phyloP scores from a whole-genome alignment of 2,113 vertebrate species.

The Nanorana parkeri region DNA sequence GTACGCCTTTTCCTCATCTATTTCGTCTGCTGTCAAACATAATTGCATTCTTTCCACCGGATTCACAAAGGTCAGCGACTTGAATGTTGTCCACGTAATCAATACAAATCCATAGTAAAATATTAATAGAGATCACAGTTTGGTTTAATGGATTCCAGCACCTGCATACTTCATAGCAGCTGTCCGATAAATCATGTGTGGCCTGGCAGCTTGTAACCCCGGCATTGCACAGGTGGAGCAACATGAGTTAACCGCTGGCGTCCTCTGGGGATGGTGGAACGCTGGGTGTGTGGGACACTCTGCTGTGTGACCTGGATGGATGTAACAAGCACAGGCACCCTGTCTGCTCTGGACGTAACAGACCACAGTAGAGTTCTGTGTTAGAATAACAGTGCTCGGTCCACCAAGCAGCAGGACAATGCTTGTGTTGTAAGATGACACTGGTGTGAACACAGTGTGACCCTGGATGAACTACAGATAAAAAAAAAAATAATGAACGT shows the following conservation, averaged over 20 bases:
- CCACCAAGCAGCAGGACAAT: background rate
- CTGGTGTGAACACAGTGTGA: too few relatives aligned
- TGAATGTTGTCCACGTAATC: background rate
- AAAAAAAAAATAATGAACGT: too few relatives aligned
- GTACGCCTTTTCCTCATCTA: background rate
- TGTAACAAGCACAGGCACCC: too few relatives aligned
- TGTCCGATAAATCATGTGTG: background rate
- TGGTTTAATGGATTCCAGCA: background rate
- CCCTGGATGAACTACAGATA: too few relatives aligned
- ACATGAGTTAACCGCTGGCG: too few relatives aligned
- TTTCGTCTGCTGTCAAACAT: background rate
- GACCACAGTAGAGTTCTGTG: background rate
- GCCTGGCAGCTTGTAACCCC: background rate
- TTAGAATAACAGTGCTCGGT: background rate
- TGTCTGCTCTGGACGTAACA: too few relatives aligned
- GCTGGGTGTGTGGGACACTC: background rate
- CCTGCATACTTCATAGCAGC: background rate
- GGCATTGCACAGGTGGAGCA: background rate
- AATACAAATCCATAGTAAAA: constrained; percentile 7
- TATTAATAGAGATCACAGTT: constrained; percentile 9
- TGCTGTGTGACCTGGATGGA: background rate
- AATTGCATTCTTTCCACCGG: constrained; percentile 1
- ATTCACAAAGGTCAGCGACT: constrained; percentile 9
- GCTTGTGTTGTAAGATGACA: background rate
- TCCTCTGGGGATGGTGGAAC: background rate